Evolutionary conservation across 2,888 invertebrate genomes (phyloP).

Genomic region (Cremastobaeus sp.): DNA sequence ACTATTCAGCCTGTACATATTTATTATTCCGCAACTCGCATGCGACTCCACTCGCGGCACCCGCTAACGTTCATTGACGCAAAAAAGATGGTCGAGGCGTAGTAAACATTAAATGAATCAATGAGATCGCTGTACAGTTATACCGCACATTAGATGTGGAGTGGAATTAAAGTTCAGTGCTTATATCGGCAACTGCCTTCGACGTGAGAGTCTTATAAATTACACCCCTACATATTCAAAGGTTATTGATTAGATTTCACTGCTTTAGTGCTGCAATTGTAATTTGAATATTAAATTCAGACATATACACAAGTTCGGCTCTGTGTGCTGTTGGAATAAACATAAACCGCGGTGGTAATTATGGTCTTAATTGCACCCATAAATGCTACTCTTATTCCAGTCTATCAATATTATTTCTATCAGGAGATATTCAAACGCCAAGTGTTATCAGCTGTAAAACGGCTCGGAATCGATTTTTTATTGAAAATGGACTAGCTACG

Average conservation of each 20-base stretch:
- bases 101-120: conserved; percentile 37
- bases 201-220: conserved; percentile 41
- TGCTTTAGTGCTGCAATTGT: conserved; percentile 42
- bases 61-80: conserved; percentile 3
- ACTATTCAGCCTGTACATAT: conserved; percentile 5
- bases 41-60: not conserved
- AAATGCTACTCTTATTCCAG: conserved; percentile 31
- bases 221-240: conserved; percentile 45
- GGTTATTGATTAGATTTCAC: conserved; percentile 49
- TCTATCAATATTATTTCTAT: conserved; percentile 35
- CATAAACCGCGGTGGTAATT: conserved; percentile 51
- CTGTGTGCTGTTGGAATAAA: conserved; percentile 49
- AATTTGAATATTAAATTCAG: conserved; percentile 57
- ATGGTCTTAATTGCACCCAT: conserved; percentile 42
- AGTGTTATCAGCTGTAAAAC: conserved; percentile 5
- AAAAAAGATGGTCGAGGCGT: too few species aligned
- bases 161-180: conserved; percentile 45
- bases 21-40: conserved; percentile 9
- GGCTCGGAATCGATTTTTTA: conserved; percentile 8
- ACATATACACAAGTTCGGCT: conserved; percentile 33
- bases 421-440: conserved; percentile 13
- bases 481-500: too few species aligned
- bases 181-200: not conserved
- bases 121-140: conserved; percentile 15
- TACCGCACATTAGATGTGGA: conserved; percentile 35